Evolutionary conservation across 1,140 invertebrate genomes (phyloP), one percentile per base, ranked within the genome.

Genomic region (Drosophila micromelanica): DNA sequence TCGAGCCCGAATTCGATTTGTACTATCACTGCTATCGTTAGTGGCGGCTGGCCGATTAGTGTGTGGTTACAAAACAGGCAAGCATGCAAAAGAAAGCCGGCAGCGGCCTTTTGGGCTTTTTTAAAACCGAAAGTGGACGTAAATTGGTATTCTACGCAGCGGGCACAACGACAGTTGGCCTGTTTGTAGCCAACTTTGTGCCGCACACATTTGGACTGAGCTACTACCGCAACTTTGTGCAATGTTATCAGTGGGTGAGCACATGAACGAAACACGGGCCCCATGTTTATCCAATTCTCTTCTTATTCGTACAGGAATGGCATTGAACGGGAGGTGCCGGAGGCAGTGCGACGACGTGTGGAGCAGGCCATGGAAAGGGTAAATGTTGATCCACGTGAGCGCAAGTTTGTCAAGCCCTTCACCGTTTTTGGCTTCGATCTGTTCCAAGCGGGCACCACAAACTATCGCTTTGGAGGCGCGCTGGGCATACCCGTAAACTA

Each of bases 401-500:
- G 80, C n/a, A 78, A 87, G 35, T 49, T 91, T 9, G 87, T 94
- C 45, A 91, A 93, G 46, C 93, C 95, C 1, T 96, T 96, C 70
- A 93, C 93, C 12, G 93, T 94, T 4, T 93, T 92, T 85, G 95
- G 95, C n/a, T 94, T 95, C 71, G 94, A 96, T 87, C 48, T 94
- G 0, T 93, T 94, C 75, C 92, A 93, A 78, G 93, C 93, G 4
- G 85, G 92, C 11, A 85, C 81, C 4, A 90, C 80, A 2, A 86
- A 85, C 30, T 76, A 76, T 13, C 73, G 77, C n/a, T 93, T 76
- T 74, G 95, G 95, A 11, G 93, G 92, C 3, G 91, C 93, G 30
- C 78, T 96, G 55, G 96, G 96, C 5, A 91, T 96, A 20, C 96
- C 96, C 3, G 78, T 92, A 1, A 94, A 94, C 81, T 96, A 94